Evolutionary conservation across 2,797 vertebrate genomes (phyloP).

Genomic region (Coendou prehensilis): DNA sequence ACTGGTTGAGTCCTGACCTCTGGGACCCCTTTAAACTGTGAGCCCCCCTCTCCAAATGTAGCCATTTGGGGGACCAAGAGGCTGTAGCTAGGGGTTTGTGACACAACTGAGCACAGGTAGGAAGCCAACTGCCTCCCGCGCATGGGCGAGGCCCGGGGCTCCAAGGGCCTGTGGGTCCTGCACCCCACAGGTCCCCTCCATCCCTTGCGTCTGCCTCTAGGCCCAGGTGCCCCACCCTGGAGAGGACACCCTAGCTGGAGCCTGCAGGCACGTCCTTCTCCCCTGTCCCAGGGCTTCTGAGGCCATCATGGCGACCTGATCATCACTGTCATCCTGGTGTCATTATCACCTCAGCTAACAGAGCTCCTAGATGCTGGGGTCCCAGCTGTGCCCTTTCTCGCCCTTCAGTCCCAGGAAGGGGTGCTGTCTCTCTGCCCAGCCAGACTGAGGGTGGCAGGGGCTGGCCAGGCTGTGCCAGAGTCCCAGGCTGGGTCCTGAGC

Average conservation of each 20-base stretch:
- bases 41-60: neutral
- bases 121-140: too few relatives aligned
- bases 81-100: neutral
- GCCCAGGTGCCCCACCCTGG: too few relatives aligned
- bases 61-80: neutral
- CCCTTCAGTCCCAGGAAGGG: rapidly evolving
- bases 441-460: neutral
- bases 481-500: neutral
- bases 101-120: neutral
- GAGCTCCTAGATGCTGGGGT: neutral
- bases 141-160: rapidly evolving
- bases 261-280: neutral
- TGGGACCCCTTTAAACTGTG: neutral
- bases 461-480: neutral
- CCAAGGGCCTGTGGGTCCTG: neutral
- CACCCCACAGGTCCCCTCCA: rapidly evolving
- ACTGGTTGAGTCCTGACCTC: rapidly evolving
- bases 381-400: neutral
- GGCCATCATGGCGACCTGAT: too few relatives aligned
- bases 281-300: neutral
- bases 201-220: neutral
- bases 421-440: rapidly evolving
- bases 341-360: too few relatives aligned
- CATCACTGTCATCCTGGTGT: neutral
- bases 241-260: neutral